Conservation (phyloP, 2,888 invertebrate genomes). For the Heliconius cydno region DNA sequence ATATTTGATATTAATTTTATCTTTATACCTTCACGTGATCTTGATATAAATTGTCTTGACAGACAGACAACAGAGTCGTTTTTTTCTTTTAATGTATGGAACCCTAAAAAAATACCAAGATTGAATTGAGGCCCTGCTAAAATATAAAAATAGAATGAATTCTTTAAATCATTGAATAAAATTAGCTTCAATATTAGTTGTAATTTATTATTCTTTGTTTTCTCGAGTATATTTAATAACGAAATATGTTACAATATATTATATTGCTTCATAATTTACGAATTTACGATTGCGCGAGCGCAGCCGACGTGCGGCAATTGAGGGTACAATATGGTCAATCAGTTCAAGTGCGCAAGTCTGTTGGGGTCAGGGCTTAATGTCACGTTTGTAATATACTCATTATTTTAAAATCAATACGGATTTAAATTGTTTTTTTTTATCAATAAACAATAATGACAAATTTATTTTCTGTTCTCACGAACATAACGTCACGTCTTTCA, state of each 20-base stretch:
- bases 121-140: background rate
- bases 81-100: too few relatives aligned
- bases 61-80: rapidly evolving
- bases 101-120: background rate
- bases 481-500: slow-evolving; percentile 31
- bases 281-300: slow-evolving; percentile 35
- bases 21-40: too few relatives aligned
- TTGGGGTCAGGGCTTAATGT: slow-evolving; percentile 60
- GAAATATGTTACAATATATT: slow-evolving; percentile 21
- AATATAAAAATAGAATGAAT: background rate
- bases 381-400: background rate
- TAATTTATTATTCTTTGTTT: background rate
- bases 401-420: background rate
- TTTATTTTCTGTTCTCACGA: slow-evolving; percentile 49
- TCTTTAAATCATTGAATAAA: background rate
- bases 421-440: background rate
- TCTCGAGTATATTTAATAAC: slow-evolving; percentile 3
- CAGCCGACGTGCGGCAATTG: slow-evolving; percentile 55
- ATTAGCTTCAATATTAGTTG: background rate
- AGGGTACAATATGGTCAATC: slow-evolving; percentile 71
- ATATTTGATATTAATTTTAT: too few relatives aligned
- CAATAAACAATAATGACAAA: background rate
- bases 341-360: slow-evolving; percentile 72
- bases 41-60: too few relatives aligned
- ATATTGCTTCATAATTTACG: slow-evolving; percentile 27